Conservation (phyloP, 2,888 invertebrate genomes). For the Polydrusus pterygomalis region DNA sequence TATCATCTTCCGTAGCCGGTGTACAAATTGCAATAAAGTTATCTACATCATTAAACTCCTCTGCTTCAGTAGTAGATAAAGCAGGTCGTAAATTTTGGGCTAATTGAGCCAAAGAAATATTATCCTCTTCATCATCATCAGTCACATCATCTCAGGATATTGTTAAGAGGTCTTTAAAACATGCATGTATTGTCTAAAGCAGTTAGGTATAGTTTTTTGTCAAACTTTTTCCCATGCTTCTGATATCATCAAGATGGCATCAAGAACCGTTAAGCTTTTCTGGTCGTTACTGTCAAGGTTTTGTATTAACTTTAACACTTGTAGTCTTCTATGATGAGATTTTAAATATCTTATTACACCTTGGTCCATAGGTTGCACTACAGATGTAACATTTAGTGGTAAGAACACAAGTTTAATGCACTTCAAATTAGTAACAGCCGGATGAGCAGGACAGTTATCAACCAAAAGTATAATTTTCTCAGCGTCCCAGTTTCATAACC, state of each 20-base stretch:
- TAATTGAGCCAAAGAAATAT: background rate
- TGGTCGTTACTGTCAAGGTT: background rate
- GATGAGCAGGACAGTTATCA: background rate
- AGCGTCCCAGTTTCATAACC: background rate
- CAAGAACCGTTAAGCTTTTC: background rate
- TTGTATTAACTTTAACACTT: background rate
- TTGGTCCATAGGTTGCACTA: conserved; percentile 3
- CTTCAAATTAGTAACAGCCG: background rate
- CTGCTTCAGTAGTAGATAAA: no score
- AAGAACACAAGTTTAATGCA: background rate
- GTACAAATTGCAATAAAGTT: no score
- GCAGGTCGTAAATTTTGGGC: no score
- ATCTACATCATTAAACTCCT: no score
- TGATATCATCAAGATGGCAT: background rate
- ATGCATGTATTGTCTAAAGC: background rate
- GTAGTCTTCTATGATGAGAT: background rate
- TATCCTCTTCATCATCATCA: background rate
- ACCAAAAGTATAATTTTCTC: background rate
- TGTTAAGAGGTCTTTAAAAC: background rate
- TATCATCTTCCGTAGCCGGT: no score
- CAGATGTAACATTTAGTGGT: background rate
- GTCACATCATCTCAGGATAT: background rate
- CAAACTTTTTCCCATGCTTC: background rate
- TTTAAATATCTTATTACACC: background rate
- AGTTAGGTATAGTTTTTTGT: background rate